Percentiles rank a stretch among this genome's conserved stretches.
phyloP scores from a whole-genome alignment of 2,888 invertebrate genomes.

The Folsomia candida region DNA sequence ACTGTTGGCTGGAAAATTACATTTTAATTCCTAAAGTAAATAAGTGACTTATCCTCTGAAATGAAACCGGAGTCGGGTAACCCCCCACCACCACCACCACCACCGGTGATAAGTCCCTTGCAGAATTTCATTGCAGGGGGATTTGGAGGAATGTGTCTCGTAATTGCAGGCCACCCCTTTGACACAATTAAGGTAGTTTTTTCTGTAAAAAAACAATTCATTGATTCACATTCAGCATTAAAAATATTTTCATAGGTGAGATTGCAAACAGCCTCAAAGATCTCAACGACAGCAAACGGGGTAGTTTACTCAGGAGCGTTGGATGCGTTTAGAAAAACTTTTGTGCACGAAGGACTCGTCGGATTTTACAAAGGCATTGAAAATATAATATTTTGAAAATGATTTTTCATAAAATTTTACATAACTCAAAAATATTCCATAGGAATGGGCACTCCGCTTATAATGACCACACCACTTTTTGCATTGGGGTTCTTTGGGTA shows the following conservation, averaged over 20 bases:
- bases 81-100: too few species aligned
- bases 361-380: constrained; percentile 21
- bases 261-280: constrained; percentile 11
- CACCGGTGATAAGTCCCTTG: background rate
- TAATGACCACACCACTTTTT: constrained; percentile 25
- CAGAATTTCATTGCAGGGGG: constrained; percentile 86
- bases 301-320: constrained; percentile 6
- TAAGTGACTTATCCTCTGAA: too few species aligned
- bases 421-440: too few species aligned
- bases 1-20: too few species aligned
- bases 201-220: background rate
- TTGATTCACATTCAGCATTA: background rate
- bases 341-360: constrained; percentile 16
- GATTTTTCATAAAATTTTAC: too few species aligned
- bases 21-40: too few species aligned
- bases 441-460: constrained; percentile 17
- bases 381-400: background rate
- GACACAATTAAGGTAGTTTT: constrained; percentile 69
- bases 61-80: too few species aligned
- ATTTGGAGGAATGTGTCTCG: constrained; percentile 91
- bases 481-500: constrained; percentile 23
- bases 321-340: constrained; percentile 18
- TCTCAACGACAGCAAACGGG: background rate
- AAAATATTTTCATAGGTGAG: constrained; percentile 12
- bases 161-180: constrained; percentile 90